Evolutionary conservation across 2,113 vertebrate species (phyloP).

Genomic region (Megaleporinus macrocephalus): DNA sequence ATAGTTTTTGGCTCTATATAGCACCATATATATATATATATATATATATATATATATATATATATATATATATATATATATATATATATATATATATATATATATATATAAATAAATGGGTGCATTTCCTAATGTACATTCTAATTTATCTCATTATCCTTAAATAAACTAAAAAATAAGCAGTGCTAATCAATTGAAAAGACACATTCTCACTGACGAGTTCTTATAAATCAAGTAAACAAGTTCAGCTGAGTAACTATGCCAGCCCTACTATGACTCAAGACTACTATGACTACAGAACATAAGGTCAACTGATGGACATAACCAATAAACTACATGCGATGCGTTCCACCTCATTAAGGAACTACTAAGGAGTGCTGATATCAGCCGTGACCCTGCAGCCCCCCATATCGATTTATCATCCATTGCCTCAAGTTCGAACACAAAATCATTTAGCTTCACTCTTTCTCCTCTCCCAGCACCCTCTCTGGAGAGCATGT

Average conservation of each 20-base stretch:
- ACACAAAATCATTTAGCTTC: slow-evolving; percentile 31
- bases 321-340: slow-evolving; percentile 11
- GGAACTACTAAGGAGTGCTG: slow-evolving; percentile 16
- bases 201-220: no score
- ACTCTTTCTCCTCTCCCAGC: background rate
- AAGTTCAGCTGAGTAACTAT: background rate
- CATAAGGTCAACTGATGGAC: background rate
- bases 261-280: background rate
- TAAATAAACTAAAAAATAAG: no score
- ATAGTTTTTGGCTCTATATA: no score
- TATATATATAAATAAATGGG: no score
- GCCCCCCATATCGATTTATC: slow-evolving; percentile 20
- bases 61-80: no score
- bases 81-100: no score
- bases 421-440: slow-evolving; percentile 11
- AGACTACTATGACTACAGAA: no score
- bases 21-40: no score
- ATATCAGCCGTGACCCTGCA: slow-evolving; percentile 26
- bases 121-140: no score
- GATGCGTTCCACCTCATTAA: slow-evolving; percentile 12
- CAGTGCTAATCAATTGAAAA: no score
- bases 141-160: no score
- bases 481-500: slow-evolving; percentile 16
- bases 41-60: no score
- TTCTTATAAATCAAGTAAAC: background rate